These are phyloP conservation scores for Tuberolachnus salignus DNA, from an alignment of 2,888 invertebrate genomes.

Conservation along the genomic window DNA sequence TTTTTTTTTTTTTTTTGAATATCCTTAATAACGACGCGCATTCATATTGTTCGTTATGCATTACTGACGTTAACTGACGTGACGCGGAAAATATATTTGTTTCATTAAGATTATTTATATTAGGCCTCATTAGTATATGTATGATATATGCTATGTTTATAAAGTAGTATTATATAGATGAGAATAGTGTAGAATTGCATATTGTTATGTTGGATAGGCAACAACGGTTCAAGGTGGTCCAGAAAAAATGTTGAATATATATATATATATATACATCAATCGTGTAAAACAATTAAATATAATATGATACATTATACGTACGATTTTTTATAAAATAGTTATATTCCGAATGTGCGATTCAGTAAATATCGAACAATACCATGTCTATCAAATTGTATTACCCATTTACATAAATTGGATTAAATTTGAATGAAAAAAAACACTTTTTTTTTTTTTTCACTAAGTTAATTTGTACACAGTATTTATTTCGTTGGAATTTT, in stretches of 20 bases:
- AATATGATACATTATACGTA: too few species aligned
- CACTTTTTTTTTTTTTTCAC: too few species aligned
- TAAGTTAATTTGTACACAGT: too few species aligned
- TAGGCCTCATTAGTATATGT: conserved; percentile 53
- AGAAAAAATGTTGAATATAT: not conserved
- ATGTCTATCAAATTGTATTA: too few species aligned
- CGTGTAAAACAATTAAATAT: too few species aligned
- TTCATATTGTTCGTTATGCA: conserved; percentile 44
- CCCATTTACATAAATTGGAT: too few species aligned
- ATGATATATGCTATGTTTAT: conserved; percentile 16
- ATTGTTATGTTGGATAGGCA: conserved; percentile 6
- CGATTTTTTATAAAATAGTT: too few species aligned
- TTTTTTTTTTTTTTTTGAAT: conserved; percentile 45
- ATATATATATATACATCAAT: too few species aligned
- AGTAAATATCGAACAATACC: too few species aligned
- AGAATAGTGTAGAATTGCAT: not conserved
- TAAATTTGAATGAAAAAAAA: too few species aligned
- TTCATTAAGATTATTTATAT: conserved; percentile 54
- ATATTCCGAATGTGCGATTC: too few species aligned
- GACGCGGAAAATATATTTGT: conserved; percentile 54
- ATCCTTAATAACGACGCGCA: conserved; percentile 45
- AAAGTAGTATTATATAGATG: not conserved
- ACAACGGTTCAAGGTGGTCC: conserved; percentile 36
- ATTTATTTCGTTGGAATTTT: too few species aligned
- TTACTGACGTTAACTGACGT: conserved; percentile 47